phyloP scores from a whole-genome alignment of 1,140 invertebrate species.

The Subanguina moxae region DNA sequence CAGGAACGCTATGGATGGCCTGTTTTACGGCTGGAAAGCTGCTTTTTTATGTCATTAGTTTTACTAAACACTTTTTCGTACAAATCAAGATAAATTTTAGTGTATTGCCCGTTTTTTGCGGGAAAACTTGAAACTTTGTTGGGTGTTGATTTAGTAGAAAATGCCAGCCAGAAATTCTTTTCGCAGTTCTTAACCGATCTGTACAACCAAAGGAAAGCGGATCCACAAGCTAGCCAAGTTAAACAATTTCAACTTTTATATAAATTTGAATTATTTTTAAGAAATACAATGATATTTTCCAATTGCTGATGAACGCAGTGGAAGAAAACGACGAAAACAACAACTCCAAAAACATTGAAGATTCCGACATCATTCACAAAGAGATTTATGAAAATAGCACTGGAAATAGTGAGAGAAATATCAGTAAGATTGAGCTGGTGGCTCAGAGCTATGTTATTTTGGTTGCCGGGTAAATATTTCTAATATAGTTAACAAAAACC shows the following conservation, averaged over 20 bases:
- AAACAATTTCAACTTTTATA: constrained; percentile 3
- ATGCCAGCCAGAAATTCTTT: constrained; percentile 11
- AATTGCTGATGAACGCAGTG: constrained; percentile 33
- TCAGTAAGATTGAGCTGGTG: constrained; percentile 23
- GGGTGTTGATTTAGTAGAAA: not conserved
- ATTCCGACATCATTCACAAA: constrained; percentile 16
- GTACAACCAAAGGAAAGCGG: constrained; percentile 20
- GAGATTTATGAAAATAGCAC: not conserved
- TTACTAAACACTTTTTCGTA: not conserved
- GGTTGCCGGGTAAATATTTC: constrained; percentile 18
- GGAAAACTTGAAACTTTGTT: constrained; percentile 6
- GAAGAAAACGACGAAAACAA: constrained; percentile 20
- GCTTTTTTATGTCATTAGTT: not conserved
- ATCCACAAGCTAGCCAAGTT: constrained; percentile 25
- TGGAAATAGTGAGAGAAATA: constrained; percentile 11
- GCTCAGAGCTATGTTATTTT: constrained; percentile 24
- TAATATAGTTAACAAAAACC: too few relatives aligned
- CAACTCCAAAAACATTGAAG: not conserved
- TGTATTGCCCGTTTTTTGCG: not conserved
- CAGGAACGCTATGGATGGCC: not conserved
- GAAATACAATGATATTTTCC: constrained; percentile 33
- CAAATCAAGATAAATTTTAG: constrained; percentile 10
- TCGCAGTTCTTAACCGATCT: constrained; percentile 3
- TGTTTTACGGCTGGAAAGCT: not conserved
- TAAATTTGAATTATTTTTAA: constrained; percentile 8